Base-by-base conservation (phyloP, 2,888 invertebrate genomes). In the Parapristionchus giblindavisi region DNA sequence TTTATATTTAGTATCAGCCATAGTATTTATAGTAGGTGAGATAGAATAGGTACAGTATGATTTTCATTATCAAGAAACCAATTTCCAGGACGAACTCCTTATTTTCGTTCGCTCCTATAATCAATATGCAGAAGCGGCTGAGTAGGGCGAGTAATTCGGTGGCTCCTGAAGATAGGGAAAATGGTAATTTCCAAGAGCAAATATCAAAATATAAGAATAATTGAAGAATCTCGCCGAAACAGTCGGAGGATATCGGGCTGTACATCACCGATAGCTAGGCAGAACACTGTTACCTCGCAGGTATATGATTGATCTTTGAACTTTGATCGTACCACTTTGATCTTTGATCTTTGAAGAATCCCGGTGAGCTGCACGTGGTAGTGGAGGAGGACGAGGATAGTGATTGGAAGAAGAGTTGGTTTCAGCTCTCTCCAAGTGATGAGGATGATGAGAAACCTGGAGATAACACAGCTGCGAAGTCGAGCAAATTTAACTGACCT, bases 351-450 rank as follows among this genome's bases (percentile, higher is more conserved):
- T 52, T 58, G n/a, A 38, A 63, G 63, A 63, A 63, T 66, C n/a
- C 32, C 3, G 48, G 66, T 14, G 66, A 66, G 14, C 40, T 66
- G 14, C 66, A 66, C n/a, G 66, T 66, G 0, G 66, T 66, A 1
- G 66, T 66, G 0, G 66, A 66, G 27, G 66, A 66, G 51, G 66
- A 66, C 21, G 66, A 66, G 27, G 66, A 66, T 32, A 4, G 3
- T 17, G 51, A 48, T n/a, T 48, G 51, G 48, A 48, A 34, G 29
- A 48, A 66, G 66, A 66, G 38, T n/a, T 66, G 48, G 51, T 51
- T 4, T 36, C 17, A 6, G 8, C 61, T 63, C 40, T 24, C 14
- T 3, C 58, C 58, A 36, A 34, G 24, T 34, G 24, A n/a, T 8
- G 24, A 24, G 21, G 48, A 48, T 48, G 11, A 14, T 48, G 48